These are phyloP conservation scores for Zaprionus gabonicus DNA, from an alignment of 1,140 invertebrate genomes.

Conservation along the genomic window DNA sequence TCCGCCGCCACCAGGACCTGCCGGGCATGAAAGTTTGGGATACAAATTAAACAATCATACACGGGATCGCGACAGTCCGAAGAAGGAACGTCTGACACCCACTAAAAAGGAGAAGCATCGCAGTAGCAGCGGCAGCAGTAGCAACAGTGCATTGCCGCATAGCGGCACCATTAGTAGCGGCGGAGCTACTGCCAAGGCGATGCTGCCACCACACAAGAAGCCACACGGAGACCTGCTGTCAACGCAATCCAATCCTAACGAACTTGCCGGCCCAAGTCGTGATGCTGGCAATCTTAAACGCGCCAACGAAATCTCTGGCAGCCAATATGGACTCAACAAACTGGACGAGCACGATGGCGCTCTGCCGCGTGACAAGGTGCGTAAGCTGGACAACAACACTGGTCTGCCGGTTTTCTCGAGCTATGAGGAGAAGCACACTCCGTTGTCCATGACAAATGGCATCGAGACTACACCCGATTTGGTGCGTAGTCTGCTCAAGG, in stretches of 20 bases:
- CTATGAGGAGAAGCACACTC: conserved; percentile 68
- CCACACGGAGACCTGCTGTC: conserved; percentile 27
- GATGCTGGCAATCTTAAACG: conserved; percentile 62
- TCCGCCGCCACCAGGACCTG: conserved; percentile 48
- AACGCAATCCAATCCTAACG: conserved; percentile 45
- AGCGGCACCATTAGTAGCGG: conserved; percentile 10
- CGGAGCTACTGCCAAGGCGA: conserved; percentile 41
- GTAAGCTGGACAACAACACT: conserved; percentile 65
- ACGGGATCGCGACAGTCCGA: conserved; percentile 69
- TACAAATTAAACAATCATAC: conserved; percentile 69
- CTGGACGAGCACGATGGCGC: conserved; percentile 64
- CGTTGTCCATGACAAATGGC: conserved; percentile 71
- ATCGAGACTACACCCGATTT: conserved; percentile 83
- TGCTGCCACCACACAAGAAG: conserved; percentile 65
- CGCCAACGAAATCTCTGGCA: conserved; percentile 60
- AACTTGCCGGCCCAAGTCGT: conserved; percentile 48
- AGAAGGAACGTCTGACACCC: conserved; percentile 69
- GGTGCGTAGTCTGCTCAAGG: conserved; percentile 80
- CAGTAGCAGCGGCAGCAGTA: conserved; percentile 22
- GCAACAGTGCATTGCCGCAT: conserved; percentile 2
- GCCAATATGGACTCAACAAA: conserved; percentile 64
- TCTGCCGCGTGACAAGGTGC: conserved; percentile 69
- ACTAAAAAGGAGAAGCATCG: conserved; percentile 77
- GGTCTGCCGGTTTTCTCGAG: conserved; percentile 47
- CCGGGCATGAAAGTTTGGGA: conserved; percentile 47